Evolutionary conservation across 2,888 invertebrate genomes (phyloP).

Genomic region (Pyrrhosoma nymphula): DNA sequence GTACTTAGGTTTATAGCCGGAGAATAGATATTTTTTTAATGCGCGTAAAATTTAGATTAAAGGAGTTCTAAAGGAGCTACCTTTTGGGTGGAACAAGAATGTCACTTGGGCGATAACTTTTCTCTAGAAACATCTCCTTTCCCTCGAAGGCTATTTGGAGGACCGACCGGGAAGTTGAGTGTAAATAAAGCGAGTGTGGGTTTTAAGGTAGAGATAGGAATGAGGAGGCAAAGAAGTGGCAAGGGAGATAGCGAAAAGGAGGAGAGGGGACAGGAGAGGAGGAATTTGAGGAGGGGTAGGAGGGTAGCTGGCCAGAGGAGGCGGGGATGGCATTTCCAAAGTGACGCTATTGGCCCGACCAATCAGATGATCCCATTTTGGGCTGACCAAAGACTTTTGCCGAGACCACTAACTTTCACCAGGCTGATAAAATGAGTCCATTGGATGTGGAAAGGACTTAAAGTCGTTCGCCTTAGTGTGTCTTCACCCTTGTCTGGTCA

Average conservation of each 20-base stretch:
- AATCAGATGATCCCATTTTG: slow-evolving; percentile 37
- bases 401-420: slow-evolving; percentile 38
- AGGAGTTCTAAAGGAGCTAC: neutral
- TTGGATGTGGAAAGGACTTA: neutral
- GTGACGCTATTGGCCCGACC: slow-evolving; percentile 38
- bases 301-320: neutral
- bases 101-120: neutral
- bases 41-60: slow-evolving; percentile 3
- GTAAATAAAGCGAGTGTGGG: slow-evolving; percentile 32
- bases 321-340: neutral
- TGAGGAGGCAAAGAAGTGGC: slow-evolving; percentile 4
- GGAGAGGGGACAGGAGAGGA: neutral
- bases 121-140: slow-evolving; percentile 29
- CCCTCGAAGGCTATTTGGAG: neutral
- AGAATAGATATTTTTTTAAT: neutral
- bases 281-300: neutral
- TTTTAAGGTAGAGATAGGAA: slow-evolving; percentile 35
- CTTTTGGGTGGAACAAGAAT: slow-evolving; percentile 13
- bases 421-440: neutral
- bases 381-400: slow-evolving; percentile 15
- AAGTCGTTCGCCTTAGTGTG: neutral
- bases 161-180: neutral
- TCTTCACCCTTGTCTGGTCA: neutral
- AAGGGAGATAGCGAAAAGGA: slow-evolving; percentile 13
- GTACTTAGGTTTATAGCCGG: slow-evolving; percentile 9